Evolutionary conservation across 2,888 invertebrate species (phyloP).

Genomic region (Carterocephalus palaemon): DNA sequence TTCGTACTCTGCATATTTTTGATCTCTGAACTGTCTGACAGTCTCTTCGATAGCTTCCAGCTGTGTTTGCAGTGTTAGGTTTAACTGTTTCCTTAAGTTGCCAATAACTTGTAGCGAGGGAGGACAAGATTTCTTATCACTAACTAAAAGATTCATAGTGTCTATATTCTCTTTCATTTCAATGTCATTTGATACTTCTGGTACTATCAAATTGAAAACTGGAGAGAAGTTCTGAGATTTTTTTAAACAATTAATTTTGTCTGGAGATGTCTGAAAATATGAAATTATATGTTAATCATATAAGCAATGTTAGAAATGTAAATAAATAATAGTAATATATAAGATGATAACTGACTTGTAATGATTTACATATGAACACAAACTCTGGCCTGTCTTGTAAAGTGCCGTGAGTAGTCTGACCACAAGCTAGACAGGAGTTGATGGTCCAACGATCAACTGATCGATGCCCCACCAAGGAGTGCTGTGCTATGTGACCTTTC

Average conservation of each 20-base stretch:
- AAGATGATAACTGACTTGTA: conserved; percentile 71
- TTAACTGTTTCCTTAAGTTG: conserved; percentile 82
- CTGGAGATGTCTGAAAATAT: conserved; percentile 75
- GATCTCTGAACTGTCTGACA: conserved; percentile 85
- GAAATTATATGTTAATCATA: conserved; percentile 25
- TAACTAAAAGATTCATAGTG: conserved; percentile 57
- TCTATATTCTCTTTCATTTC: conserved; percentile 73
- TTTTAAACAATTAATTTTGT: conserved; percentile 80
- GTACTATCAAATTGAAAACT: conserved; percentile 84
- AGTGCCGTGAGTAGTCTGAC: conserved; percentile 80
- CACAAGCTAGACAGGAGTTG: conserved; percentile 82
- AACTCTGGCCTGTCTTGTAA: conserved; percentile 72
- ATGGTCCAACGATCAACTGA: conserved; percentile 80
- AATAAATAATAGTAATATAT: background rate
- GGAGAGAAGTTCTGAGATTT: conserved; percentile 83
- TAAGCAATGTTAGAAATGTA: background rate
- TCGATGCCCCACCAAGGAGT: conserved; percentile 76
- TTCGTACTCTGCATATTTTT: conserved; percentile 86
- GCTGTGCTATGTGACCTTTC: conserved; percentile 77
- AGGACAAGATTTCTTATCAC: conserved; percentile 59
- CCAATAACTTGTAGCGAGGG: conserved; percentile 77
- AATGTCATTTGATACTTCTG: conserved; percentile 73
- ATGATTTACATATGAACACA: conserved; percentile 76
- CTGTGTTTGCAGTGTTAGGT: conserved; percentile 83
- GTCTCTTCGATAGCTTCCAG: conserved; percentile 85